Conservation (phyloP, 2,888 invertebrate genomes). For the Dasypogon diadema region DNA sequence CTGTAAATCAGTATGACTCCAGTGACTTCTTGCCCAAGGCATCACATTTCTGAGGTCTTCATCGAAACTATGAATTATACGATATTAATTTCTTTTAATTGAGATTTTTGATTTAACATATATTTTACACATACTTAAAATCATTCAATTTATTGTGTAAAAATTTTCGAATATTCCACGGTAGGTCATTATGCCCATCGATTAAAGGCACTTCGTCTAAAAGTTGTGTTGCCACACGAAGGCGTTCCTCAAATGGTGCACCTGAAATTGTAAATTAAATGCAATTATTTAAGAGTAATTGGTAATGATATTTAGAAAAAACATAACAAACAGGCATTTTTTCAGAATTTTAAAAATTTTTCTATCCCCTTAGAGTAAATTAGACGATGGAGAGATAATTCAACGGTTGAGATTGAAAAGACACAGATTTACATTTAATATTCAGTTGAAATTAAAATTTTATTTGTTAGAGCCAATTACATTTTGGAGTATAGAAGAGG, state of each 20-base stretch:
- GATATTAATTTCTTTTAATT: slow-evolving; percentile 4
- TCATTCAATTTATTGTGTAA: slow-evolving; percentile 89
- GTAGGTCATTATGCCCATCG: slow-evolving; percentile 91
- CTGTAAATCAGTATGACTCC: slow-evolving; percentile 85
- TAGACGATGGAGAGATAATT: no score
- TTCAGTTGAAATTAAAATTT: no score
- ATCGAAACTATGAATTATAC: slow-evolving; percentile 75
- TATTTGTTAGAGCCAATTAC: no score
- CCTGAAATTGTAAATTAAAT: no score
- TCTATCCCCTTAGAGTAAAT: no score
- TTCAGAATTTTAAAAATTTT: background rate
- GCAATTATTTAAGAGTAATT: no score
- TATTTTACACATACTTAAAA: slow-evolving; percentile 72
- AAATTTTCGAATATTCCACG: slow-evolving; percentile 92
- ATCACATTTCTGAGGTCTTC: slow-evolving; percentile 77
- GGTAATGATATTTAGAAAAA: background rate
- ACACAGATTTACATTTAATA: no score
- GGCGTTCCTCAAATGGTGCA: slow-evolving; percentile 81
- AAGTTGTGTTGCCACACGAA: slow-evolving; percentile 79
- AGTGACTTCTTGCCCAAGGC: slow-evolving; percentile 79
- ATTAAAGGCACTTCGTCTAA: slow-evolving; percentile 83
- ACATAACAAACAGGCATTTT: background rate
- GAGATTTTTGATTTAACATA: no score
- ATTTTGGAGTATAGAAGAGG: no score
- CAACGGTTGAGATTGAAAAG: no score